Conservation (phyloP, 30 jellyfish, hydroid and myxozoan species). For the Aurelia coerulea region DNA sequence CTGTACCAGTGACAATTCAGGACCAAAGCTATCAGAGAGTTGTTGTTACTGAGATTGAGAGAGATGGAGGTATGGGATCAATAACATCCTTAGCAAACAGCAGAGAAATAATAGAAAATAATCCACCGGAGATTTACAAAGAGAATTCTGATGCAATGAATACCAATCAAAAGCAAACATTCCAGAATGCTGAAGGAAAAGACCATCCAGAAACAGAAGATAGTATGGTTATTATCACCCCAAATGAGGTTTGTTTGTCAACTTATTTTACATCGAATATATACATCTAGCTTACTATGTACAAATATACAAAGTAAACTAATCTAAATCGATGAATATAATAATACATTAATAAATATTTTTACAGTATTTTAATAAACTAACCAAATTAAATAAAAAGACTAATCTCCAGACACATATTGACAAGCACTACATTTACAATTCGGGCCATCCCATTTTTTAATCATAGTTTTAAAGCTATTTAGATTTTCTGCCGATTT, state of each 20-base stretch:
- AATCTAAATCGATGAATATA: too few relatives aligned
- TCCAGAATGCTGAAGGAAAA: not conserved
- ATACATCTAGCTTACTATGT: too few relatives aligned
- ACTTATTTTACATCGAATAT: not conserved
- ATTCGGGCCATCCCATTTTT: too few relatives aligned
- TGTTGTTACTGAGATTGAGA: slow-evolving; percentile 46
- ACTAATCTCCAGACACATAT: too few relatives aligned
- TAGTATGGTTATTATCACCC: not conserved
- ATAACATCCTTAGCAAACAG: slow-evolving; percentile 1
- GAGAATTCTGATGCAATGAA: not conserved
- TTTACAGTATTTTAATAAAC: too few relatives aligned
- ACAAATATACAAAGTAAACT: too few relatives aligned
- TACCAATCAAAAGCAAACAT: not conserved
- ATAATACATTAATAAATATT: too few relatives aligned
- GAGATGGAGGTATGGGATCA: slow-evolving; percentile 1
- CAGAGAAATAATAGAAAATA: not conserved
- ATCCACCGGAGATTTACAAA: not conserved
- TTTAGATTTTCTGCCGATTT: too few relatives aligned
- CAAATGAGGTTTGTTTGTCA: not conserved
- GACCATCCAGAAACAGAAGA: not conserved
- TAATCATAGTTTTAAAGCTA: too few relatives aligned
- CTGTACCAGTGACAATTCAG: slow-evolving; percentile 15
- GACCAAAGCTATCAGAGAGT: slow-evolving; percentile 11
- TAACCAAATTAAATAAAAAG: too few relatives aligned
- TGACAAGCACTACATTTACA: too few relatives aligned